A percentile compares a stretch with the other conserved stretches of the same genome.
Conservation (phyloP, 2,797 vertebrate genomes). For the Taeniopygia guttata region DNA sequence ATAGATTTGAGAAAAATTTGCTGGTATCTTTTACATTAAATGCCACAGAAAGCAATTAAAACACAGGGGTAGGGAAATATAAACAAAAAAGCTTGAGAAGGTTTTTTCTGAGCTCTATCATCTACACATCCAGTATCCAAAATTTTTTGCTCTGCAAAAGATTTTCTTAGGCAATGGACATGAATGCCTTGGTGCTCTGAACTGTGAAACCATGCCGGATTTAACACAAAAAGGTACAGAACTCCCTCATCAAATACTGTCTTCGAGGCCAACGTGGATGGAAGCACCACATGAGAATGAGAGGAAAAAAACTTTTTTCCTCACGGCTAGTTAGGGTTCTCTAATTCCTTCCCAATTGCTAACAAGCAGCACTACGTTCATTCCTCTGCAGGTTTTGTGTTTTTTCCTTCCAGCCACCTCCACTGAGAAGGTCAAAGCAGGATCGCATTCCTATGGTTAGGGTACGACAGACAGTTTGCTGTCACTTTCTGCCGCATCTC, state of each 20-base stretch:
- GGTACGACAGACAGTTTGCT: constrained; percentile 9
- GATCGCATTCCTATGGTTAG: constrained; percentile 18
- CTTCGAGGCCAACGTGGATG: background rate
- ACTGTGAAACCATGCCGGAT: background rate
- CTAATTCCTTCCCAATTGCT: background rate
- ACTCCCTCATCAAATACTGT: background rate
- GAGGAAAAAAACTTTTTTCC: background rate
- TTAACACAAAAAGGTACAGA: background rate
- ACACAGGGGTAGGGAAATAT: background rate
- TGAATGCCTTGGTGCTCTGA: background rate
- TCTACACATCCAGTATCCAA: background rate
- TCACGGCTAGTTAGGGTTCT: background rate
- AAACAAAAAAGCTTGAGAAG: background rate
- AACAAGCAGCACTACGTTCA: background rate
- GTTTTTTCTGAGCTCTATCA: background rate
- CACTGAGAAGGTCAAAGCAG: constrained; percentile 1
- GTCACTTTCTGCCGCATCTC: background rate
- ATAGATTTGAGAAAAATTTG: background rate
- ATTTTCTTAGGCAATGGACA: background rate
- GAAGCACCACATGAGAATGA: background rate
- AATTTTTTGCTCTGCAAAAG: background rate
- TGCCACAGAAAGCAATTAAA: background rate
- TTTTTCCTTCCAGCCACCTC: constrained; percentile 28
- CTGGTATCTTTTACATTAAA: background rate
- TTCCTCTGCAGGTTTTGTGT: constrained; percentile 26